Base-by-base conservation (phyloP, 2,797 vertebrate species). In the Siniperca obscura region DNA sequence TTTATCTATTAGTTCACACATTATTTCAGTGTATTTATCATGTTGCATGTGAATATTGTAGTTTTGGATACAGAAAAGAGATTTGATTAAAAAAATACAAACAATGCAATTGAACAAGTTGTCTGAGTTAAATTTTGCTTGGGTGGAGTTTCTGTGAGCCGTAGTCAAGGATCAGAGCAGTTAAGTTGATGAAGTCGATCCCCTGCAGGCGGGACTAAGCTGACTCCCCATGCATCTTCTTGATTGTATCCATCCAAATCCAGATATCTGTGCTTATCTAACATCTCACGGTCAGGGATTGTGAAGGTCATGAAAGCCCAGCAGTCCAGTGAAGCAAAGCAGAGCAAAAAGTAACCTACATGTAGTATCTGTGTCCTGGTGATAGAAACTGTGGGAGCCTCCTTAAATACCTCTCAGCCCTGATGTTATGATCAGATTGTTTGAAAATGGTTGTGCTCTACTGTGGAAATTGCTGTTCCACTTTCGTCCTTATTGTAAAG, bases 221-320 rank as follows among this genome's bases (percentile, higher is more conserved):
- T 82, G 79, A 81, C 86, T 78, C 65, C 55, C 40, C 38, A 22
- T 86, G 83, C 70, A 79, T 85, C 81, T 79, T 90, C 78, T 79
- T 84, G 79, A 90, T 89, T 90, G 68, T 89, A 78, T 90, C 78
- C 75, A 68, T 59, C 68, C 75, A 89, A 89, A 91, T 89, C 85
- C 90, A 89, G 78, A 91, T 78, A 84, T 84, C 70, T 38, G 67
- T 72, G 74, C 84, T 90, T 86, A 85, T 93, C 87, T 82, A 84
- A 86, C 76, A 44, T 79, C 85, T 73, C 78, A 52, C 30, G 64
- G 55, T 70, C 52, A 2, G 84, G 78, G 82, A 59, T 72, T 55
- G 78, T 75, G 82, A 88, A 86, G 91, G 91, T 92, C 90, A 89
- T 52, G 57, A 67, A 86, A 82, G 77, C 84, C 76, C 82, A 75